Conservation (phyloP, 2,888 invertebrate species). For the Podabrus alpinus region DNA sequence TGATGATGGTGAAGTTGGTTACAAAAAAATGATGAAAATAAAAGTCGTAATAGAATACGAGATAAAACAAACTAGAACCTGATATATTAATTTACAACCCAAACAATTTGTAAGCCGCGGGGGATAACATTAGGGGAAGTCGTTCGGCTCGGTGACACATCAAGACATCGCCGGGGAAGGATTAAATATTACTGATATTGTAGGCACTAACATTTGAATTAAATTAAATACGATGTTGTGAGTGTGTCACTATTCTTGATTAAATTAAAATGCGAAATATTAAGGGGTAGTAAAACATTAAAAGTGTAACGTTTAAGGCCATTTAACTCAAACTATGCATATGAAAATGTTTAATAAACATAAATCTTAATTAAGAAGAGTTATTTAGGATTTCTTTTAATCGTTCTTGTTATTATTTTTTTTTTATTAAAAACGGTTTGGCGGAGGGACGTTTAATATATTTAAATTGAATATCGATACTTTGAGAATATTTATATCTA, state of each 20-base stretch:
- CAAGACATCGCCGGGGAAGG: slow-evolving; percentile 47
- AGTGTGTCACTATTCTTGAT: slow-evolving; percentile 50
- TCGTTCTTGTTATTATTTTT: not conserved
- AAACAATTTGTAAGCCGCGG: slow-evolving; percentile 52
- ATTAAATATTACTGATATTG: slow-evolving; percentile 47
- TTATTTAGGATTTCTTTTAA: not conserved
- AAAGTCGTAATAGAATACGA: not conserved
- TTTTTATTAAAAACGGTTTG: not conserved
- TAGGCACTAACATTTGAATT: slow-evolving; percentile 49
- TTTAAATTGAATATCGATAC: slow-evolving; percentile 4
- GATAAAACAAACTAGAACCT: slow-evolving; percentile 43
- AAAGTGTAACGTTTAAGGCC: slow-evolving; percentile 2
- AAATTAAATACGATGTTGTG: slow-evolving; percentile 52
- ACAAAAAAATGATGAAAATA: not conserved
- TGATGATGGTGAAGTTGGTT: not conserved
- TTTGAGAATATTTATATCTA: not conserved
- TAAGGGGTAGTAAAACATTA: slow-evolving; percentile 16
- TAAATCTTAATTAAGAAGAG: not conserved
- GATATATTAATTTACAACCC: slow-evolving; percentile 52
- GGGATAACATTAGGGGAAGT: slow-evolving; percentile 42
- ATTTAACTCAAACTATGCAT: not conserved
- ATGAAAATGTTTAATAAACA: not conserved
- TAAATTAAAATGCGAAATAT: slow-evolving; percentile 47
- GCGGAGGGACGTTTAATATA: not conserved
- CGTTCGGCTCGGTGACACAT: slow-evolving; percentile 45